Conservation (phyloP, 2,797 vertebrate genomes). For the Pseudopleuronectes americanus region DNA sequence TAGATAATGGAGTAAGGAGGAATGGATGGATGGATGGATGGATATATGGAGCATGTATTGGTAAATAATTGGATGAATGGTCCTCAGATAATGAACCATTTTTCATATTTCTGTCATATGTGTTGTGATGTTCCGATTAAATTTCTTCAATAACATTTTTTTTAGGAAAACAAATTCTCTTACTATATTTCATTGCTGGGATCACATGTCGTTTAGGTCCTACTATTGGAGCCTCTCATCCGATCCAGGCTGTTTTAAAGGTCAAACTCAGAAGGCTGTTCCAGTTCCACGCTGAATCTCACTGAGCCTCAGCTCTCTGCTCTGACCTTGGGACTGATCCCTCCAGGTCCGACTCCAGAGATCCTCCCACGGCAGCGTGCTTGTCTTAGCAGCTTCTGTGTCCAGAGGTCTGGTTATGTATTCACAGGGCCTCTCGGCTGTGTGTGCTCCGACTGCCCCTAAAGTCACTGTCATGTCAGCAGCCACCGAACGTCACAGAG, state of each 20-base stretch:
- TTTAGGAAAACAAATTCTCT: no score
- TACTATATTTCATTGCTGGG: background rate
- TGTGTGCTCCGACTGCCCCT: slow-evolving; percentile 11
- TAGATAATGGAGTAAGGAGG: no score
- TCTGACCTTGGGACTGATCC: slow-evolving; percentile 52
- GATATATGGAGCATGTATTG: no score
- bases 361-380: slow-evolving; percentile 48
- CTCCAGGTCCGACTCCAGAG: slow-evolving; percentile 53
- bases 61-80: no score
- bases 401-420: slow-evolving; percentile 47
- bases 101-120: no score
- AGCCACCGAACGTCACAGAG: slow-evolving; percentile 2
- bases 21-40: no score
- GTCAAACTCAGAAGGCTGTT: slow-evolving; percentile 12
- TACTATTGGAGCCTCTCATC: background rate
- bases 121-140: no score
- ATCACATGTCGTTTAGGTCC: background rate
- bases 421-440: slow-evolving; percentile 42
- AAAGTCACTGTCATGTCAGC: slow-evolving; percentile 19
- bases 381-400: slow-evolving; percentile 55
- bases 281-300: slow-evolving; percentile 5
- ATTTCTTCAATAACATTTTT: no score
- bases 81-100: no score
- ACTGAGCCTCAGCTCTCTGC: slow-evolving; percentile 47
- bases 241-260: slow-evolving; percentile 16